Conservation (phyloP, 2,888 invertebrate genomes). For the Scrobipalpa costella region DNA sequence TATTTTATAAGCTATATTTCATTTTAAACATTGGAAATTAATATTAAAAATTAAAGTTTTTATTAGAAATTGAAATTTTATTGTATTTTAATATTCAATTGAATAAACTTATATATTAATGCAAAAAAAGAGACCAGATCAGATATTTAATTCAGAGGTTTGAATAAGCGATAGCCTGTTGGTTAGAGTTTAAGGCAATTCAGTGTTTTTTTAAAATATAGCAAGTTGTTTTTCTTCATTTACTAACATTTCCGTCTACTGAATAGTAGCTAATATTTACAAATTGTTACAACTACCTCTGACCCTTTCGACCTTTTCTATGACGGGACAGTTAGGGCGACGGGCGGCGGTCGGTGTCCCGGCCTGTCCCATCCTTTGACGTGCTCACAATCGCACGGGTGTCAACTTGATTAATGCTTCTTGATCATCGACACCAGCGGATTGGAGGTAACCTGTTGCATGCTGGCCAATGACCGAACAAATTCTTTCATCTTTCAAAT, state of each 20-base stretch:
- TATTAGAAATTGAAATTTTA: too few relatives aligned
- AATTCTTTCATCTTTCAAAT: not conserved
- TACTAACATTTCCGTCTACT: not conserved
- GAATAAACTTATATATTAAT: too few relatives aligned
- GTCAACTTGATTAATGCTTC: constrained; percentile 27
- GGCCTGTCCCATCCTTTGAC: not conserved
- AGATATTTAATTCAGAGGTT: too few relatives aligned
- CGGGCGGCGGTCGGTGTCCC: constrained; percentile 10
- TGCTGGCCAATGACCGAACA: not conserved
- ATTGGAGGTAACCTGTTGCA: constrained; percentile 34
- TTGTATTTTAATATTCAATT: too few relatives aligned
- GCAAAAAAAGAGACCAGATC: too few relatives aligned
- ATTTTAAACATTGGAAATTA: too few relatives aligned
- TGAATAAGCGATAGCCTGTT: too few relatives aligned
- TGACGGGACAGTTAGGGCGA: not conserved
- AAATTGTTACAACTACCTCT: not conserved
- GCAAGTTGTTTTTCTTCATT: too few relatives aligned
- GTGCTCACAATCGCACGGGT: not conserved
- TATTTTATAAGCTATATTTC: too few relatives aligned
- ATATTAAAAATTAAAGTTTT: too few relatives aligned
- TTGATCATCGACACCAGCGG: constrained; percentile 29
- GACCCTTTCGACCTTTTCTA: not conserved
- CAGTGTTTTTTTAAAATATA: too few relatives aligned
- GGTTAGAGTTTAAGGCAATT: too few relatives aligned
- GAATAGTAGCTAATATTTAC: not conserved